Evolutionary conservation across 1,140 invertebrate genomes (phyloP).

Genomic region (Macrotrachela quadricornifera): DNA sequence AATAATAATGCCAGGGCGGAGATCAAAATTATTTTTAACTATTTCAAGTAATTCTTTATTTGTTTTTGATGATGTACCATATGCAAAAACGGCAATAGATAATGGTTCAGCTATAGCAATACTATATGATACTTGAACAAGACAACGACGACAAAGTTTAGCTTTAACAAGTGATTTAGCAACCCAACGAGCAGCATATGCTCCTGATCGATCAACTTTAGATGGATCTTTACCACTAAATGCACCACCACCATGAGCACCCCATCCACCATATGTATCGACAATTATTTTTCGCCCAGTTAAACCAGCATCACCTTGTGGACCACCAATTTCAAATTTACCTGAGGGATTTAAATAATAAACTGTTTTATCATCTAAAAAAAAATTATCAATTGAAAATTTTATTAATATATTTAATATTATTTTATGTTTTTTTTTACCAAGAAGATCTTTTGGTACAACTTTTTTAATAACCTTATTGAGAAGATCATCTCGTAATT

Average conservation of each 20-base stretch:
- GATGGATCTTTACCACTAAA: slow-evolving; percentile 90
- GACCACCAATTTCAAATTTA: slow-evolving; percentile 72
- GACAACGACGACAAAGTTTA: slow-evolving; percentile 59
- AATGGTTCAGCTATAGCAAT: slow-evolving; percentile 83
- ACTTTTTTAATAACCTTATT: slow-evolving; percentile 76
- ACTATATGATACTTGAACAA: slow-evolving; percentile 71
- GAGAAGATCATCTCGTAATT: slow-evolving; percentile 59
- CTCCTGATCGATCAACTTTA: slow-evolving; percentile 85
- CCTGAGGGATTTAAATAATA: slow-evolving; percentile 93
- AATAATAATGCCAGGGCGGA: slow-evolving; percentile 87
- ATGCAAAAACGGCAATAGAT: slow-evolving; percentile 85
- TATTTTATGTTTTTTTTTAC: no score
- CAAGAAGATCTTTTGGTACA: slow-evolving; percentile 58
- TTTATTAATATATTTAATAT: no score
- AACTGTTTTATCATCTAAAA: slow-evolving; percentile 71
- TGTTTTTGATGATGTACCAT: slow-evolving; percentile 70
- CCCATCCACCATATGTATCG: slow-evolving; percentile 92
- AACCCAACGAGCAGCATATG: slow-evolving; percentile 87
- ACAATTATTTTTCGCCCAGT: slow-evolving; percentile 93
- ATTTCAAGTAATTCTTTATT: slow-evolving; percentile 69
- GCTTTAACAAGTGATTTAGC: slow-evolving; percentile 76
- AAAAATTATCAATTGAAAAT: no score
- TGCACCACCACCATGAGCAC: slow-evolving; percentile 84
- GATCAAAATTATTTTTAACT: slow-evolving; percentile 90
- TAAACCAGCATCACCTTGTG: slow-evolving; percentile 76